phyloP scores from a whole-genome alignment of 2,797 vertebrate species.

The Pitangus sulphuratus region DNA sequence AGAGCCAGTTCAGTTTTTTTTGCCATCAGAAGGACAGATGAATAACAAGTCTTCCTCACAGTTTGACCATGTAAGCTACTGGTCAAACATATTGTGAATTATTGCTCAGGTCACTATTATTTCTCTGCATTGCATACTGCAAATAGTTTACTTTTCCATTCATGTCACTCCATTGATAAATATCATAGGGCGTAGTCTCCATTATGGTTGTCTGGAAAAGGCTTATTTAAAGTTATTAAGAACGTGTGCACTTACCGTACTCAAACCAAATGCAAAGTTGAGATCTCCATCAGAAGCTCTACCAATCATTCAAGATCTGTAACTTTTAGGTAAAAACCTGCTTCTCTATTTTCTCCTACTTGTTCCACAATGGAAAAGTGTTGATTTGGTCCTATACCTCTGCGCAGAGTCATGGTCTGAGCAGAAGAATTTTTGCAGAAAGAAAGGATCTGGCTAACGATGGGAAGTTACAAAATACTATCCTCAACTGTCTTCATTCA shows the following conservation, averaged over 20 bases:
- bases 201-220: not conserved
- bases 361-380: not conserved
- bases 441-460: not conserved
- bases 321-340: not conserved
- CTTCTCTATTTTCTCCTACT: not conserved
- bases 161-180: not conserved
- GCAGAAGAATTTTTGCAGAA: not conserved
- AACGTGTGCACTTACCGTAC: not conserved
- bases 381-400: not conserved
- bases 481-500: not conserved
- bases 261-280: not conserved
- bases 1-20: not conserved
- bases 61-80: not conserved
- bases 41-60: not conserved
- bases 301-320: not conserved
- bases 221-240: not conserved
- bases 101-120: not conserved
- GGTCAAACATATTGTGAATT: not conserved
- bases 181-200: not conserved
- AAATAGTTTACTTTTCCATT: not conserved
- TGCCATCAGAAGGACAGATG: rapidly evolving
- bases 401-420: not conserved
- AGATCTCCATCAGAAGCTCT: not conserved
- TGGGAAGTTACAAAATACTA: not conserved
- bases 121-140: not conserved